Percentiles rank a stretch among this genome's conserved stretches.
Evolutionary conservation across 2,888 invertebrate genomes (phyloP).

Genomic region (Lasioglossum morio): DNA sequence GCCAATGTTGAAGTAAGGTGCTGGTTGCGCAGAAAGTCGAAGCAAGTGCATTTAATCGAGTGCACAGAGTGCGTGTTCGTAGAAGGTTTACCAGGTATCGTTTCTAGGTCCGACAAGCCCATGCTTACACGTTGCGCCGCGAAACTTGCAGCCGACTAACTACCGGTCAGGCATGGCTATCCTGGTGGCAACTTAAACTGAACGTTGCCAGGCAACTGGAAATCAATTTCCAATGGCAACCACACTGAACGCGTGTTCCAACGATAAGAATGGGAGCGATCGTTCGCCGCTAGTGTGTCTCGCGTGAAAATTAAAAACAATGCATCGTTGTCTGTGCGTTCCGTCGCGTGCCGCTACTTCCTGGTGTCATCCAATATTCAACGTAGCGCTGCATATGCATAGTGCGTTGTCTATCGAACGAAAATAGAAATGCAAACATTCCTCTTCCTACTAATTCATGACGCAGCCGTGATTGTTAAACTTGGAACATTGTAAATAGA

Average conservation of each 20-base stretch:
- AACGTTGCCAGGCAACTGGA: constrained; percentile 80
- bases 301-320: constrained; percentile 43
- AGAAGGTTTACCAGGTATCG: constrained; percentile 78
- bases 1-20: background rate
- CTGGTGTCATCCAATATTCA: constrained; percentile 41
- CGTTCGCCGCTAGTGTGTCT: constrained; percentile 46
- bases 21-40: background rate
- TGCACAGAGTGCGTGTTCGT: constrained; percentile 30
- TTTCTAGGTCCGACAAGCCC: constrained; percentile 80
- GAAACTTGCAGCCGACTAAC: constrained; percentile 77
- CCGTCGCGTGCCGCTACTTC: constrained; percentile 24
- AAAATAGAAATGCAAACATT: background rate
- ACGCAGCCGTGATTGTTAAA: background rate
- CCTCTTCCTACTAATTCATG: background rate
- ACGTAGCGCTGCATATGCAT: constrained; percentile 8
- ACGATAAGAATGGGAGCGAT: constrained; percentile 61
- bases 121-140: constrained; percentile 78
- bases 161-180: constrained; percentile 73
- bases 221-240: constrained; percentile 80
- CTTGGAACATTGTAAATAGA: background rate
- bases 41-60: constrained; percentile 37
- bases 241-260: constrained; percentile 47
- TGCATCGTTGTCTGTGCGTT: background rate
- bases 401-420: background rate
- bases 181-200: constrained; percentile 76